Conservation (phyloP, 2,888 invertebrate genomes). For the Calameuta idolon region DNA sequence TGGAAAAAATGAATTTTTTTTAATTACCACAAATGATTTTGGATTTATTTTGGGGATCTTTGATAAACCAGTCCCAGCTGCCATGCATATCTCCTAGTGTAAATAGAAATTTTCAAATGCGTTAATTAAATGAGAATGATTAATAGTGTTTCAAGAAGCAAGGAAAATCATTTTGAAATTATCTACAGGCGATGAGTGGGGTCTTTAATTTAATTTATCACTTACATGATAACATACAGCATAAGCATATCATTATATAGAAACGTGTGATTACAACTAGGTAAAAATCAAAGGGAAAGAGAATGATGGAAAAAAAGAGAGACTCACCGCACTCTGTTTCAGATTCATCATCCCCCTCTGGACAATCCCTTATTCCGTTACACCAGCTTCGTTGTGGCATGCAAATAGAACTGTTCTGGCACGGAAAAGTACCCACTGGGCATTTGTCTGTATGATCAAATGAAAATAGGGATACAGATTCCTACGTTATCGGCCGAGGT, state of each 20-base stretch:
- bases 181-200: too few species aligned
- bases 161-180: not conserved
- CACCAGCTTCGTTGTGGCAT: conserved; percentile 71
- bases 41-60: conserved; percentile 11
- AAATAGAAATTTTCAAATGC: not conserved
- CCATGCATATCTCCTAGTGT: conserved; percentile 54
- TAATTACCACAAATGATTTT: conserved; percentile 8
- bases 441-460: conserved; percentile 66
- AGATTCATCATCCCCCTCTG: conserved; percentile 63
- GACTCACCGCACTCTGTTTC: conserved; percentile 60
- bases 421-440: conserved; percentile 71
- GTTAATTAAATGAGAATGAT: not conserved
- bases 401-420: conserved; percentile 69
- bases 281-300: not conserved
- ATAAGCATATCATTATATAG: not conserved
- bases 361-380: conserved; percentile 68
- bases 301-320: not conserved
- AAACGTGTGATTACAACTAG: not conserved
- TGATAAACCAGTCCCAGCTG: conserved; percentile 47
- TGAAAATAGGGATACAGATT: conserved; percentile 8
- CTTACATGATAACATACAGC: too few species aligned
- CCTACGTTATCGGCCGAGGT: too few species aligned
- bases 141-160: not conserved
- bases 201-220: too few species aligned
- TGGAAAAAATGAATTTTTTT: conserved; percentile 5